Evolutionary conservation across 2,888 invertebrate species (phyloP).

Genomic region (Acleris literana): DNA sequence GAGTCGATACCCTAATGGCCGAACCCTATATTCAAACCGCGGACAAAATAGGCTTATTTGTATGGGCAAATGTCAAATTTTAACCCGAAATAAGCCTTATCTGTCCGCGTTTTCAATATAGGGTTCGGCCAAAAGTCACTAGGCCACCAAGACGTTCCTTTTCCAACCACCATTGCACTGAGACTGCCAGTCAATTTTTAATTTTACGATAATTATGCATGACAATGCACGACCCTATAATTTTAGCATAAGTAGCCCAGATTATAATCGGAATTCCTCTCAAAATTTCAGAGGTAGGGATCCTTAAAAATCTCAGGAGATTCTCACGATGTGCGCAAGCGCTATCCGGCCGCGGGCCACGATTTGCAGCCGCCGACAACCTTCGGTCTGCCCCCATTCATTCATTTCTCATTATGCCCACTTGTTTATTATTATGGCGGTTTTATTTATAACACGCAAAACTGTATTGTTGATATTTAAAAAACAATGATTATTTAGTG

Average conservation of each 20-base stretch:
- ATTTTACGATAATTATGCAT: too few species aligned
- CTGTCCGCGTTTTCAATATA: too few species aligned
- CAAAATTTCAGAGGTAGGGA: neutral
- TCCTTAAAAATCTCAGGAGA: slow-evolving; percentile 45
- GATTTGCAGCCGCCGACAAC: slow-evolving; percentile 51
- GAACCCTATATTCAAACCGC: too few species aligned
- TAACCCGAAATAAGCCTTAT: too few species aligned
- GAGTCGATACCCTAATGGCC: too few species aligned
- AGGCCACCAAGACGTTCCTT: too few species aligned
- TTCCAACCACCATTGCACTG: too few species aligned
- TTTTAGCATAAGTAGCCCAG: slow-evolving; percentile 1
- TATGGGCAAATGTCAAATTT: too few species aligned
- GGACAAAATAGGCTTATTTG: too few species aligned
- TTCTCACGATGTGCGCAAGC: slow-evolving; percentile 52
- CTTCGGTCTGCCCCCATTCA: slow-evolving; percentile 44
- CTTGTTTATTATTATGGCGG: slow-evolving; percentile 10
- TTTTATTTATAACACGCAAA: slow-evolving; percentile 27
- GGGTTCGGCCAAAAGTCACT: too few species aligned
- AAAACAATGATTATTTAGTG: too few species aligned
- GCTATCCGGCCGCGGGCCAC: slow-evolving; percentile 55
- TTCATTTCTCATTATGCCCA: slow-evolving; percentile 16
- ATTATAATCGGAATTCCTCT: slow-evolving; percentile 7
- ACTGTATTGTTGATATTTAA: neutral
- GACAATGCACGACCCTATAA: neutral
- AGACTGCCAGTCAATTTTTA: too few species aligned